Evolutionary conservation across 2,888 invertebrate genomes (phyloP).

Genomic region (Acronicta leporina): DNA sequence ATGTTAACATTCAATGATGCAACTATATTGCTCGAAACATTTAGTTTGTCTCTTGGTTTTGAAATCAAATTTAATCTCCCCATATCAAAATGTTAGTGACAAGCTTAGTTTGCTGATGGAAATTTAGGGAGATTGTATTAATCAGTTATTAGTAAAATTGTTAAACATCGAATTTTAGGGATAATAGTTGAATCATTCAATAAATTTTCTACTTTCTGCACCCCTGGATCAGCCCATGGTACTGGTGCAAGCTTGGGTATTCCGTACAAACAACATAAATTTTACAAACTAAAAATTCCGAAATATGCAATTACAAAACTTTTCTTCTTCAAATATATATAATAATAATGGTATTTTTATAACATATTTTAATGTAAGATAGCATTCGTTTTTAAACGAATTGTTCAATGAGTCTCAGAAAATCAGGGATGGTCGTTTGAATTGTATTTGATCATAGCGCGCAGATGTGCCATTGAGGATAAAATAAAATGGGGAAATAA

Average conservation of each 20-base stretch:
- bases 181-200: constrained; percentile 88
- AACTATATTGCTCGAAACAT: constrained; percentile 79
- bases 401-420: constrained; percentile 5
- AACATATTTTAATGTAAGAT: neutral
- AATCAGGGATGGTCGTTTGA: neutral
- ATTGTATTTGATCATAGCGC: neutral
- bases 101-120: constrained; percentile 43
- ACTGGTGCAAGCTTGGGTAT: constrained; percentile 83
- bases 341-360: neutral
- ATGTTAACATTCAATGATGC: constrained; percentile 88
- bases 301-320: constrained; percentile 48
- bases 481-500: constrained; percentile 1
- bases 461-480: neutral
- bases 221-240: constrained; percentile 71
- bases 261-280: constrained; percentile 60
- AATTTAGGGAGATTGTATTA: constrained; percentile 58
- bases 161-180: constrained; percentile 41
- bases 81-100: constrained; percentile 52
- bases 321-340: neutral
- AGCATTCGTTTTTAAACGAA: constrained; percentile 4
- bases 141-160: constrained; percentile 53
- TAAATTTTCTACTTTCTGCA: constrained; percentile 83
- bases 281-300: constrained; percentile 73
- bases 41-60: constrained; percentile 66
- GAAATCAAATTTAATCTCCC: constrained; percentile 50